Conservation (phyloP, 2,113 vertebrate genomes). For the Rattus norvegicus region DNA sequence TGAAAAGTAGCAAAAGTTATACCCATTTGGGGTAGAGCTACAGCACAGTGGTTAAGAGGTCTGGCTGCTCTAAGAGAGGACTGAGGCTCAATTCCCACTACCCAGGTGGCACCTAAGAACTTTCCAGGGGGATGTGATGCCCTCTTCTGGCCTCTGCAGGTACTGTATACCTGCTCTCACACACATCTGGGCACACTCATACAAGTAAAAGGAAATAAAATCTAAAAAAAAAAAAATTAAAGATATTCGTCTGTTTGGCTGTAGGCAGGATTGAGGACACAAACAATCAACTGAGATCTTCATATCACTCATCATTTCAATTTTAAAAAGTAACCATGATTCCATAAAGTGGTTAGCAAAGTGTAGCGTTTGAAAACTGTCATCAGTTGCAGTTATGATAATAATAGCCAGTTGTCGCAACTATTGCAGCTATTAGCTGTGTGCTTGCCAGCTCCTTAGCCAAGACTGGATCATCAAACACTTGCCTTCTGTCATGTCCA, state of each 20-base stretch:
- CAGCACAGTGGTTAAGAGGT: background rate
- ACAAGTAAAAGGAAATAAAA: background rate
- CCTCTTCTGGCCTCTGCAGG: background rate
- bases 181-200: background rate
- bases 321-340: background rate
- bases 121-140: background rate
- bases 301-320: background rate
- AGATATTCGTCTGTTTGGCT: background rate
- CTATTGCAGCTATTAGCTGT: background rate
- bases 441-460: background rate
- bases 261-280: background rate
- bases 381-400: constrained; percentile 12
- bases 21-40: background rate
- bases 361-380: background rate
- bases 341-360: constrained; percentile 22
- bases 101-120: background rate
- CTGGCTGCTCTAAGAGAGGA: background rate
- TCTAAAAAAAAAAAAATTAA: background rate
- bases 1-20: constrained; percentile 13
- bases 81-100: background rate
- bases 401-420: background rate
- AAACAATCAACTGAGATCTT: background rate
- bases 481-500: background rate
- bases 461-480: background rate
- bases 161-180: background rate